Evolutionary conservation across 2,888 invertebrate genomes (phyloP), one percentile per base, ranked within the genome.

Genomic region (Isotomurus palustris): DNA sequence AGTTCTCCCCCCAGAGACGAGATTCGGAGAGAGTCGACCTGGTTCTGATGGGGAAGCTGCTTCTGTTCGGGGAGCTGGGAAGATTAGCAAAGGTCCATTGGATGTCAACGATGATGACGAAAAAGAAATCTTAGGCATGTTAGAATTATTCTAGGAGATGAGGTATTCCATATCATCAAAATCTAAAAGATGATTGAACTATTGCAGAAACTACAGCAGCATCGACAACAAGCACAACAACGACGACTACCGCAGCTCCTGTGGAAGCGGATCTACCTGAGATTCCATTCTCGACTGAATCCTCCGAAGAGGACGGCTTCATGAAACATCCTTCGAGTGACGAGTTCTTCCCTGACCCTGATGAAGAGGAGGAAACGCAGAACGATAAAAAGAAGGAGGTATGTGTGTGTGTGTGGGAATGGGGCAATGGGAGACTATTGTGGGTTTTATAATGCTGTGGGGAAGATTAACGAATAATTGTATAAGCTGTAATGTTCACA

Each of bases 291-390:
- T 64, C 67, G 21, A 57, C 52, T 22, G 62, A 65, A 2, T 53
- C 55, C 5, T 66, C 66, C 1, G 67, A 67, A 1, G 70, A 70
- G 43, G 67, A 67, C 49, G 66, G 60, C 47, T 49, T 49, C 2
- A 56, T 68, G 27, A 60, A 62, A 62, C 62, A 66, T 40, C 62
- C 67, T 10, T 57, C 68, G 25, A 68, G 68, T 49, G 70, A 70
- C 12, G 70, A 70, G 38, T 66, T 64, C 24, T 62, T 65, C 56
- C 60, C 62, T 2, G 68, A 68, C 10, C 58, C 57, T 1, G 64
- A 66, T 43, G 68, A 66, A 40, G 62, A 62, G n/a, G 66, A 66
- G 52, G 56, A 58, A 14, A n/a, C 19, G 10, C 19, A 56, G 38
- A 47, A 50, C 3, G 57, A 61, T 24, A 47, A 55, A 38, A 58